These are phyloP conservation scores for Podarcis siculus DNA, from an alignment of 2,797 vertebrate genomes.

Conservation along the genomic window DNA sequence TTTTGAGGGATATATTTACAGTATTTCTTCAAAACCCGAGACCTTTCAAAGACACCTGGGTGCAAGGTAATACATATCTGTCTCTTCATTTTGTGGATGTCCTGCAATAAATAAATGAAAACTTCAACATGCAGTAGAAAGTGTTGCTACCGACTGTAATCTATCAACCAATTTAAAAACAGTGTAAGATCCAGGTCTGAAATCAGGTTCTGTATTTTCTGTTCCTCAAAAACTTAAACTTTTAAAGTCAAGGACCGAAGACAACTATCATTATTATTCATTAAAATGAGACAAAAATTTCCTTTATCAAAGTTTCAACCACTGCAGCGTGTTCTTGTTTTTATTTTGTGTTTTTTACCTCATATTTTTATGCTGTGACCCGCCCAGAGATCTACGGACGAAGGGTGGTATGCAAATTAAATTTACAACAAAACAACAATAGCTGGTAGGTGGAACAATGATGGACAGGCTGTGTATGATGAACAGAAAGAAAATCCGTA, in stretches of 20 bases:
- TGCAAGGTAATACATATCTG: background rate
- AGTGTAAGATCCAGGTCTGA: background rate
- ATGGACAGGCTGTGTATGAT: background rate
- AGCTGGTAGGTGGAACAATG: background rate
- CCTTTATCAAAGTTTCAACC: background rate
- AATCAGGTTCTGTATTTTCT: background rate
- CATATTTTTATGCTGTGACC: too few species aligned
- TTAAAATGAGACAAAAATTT: background rate
- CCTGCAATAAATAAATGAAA: background rate
- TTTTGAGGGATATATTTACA: constrained; percentile 70
- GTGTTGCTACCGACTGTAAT: background rate
- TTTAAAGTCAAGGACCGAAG: background rate
- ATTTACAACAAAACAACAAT: background rate
- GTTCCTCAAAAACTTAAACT: too few species aligned
- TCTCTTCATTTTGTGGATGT: background rate
- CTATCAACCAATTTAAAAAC: background rate
- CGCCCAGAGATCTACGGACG: too few species aligned
- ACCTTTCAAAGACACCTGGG: constrained; percentile 56
- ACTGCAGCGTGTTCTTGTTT: too few species aligned
- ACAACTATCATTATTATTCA: background rate
- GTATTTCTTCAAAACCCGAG: constrained; percentile 56
- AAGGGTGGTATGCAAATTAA: too few species aligned
- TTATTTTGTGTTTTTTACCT: background rate
- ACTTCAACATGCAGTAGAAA: background rate
- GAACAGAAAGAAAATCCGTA: background rate